phyloP scores from a whole-genome alignment of 2,113 vertebrate species.

The Platysternon megacephalum region DNA sequence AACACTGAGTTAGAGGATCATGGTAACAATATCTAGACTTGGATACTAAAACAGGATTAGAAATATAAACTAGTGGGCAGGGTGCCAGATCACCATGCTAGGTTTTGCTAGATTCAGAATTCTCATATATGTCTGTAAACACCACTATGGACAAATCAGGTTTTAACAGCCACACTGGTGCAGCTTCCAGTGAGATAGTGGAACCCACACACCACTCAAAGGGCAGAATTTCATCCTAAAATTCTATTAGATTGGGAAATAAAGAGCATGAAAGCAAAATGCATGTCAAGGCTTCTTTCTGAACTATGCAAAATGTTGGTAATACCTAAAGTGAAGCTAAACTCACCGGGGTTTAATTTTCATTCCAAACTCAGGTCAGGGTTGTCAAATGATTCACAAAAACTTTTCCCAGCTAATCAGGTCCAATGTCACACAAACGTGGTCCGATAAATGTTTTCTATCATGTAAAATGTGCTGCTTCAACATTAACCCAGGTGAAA shows the following conservation, averaged over 20 bases:
- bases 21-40: background rate
- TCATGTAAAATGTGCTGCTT: background rate
- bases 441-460: background rate
- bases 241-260: background rate
- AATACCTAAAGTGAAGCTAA: background rate
- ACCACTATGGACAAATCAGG: background rate
- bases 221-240: background rate
- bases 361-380: background rate
- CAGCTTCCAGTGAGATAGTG: rapidly evolving
- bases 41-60: background rate
- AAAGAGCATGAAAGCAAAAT: background rate
- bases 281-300: background rate
- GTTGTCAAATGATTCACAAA: background rate
- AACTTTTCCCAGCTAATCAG: background rate
- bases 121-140: background rate
- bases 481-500: background rate
- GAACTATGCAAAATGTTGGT: background rate
- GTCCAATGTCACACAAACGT: background rate
- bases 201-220: background rate
- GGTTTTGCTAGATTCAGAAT: background rate
- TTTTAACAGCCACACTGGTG: background rate
- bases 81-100: background rate
- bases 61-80: background rate
- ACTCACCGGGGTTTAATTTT: background rate
- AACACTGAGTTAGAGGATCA: background rate